phyloP scores from a whole-genome alignment of 2,113 vertebrate species.

The Phaetusa simplex region DNA sequence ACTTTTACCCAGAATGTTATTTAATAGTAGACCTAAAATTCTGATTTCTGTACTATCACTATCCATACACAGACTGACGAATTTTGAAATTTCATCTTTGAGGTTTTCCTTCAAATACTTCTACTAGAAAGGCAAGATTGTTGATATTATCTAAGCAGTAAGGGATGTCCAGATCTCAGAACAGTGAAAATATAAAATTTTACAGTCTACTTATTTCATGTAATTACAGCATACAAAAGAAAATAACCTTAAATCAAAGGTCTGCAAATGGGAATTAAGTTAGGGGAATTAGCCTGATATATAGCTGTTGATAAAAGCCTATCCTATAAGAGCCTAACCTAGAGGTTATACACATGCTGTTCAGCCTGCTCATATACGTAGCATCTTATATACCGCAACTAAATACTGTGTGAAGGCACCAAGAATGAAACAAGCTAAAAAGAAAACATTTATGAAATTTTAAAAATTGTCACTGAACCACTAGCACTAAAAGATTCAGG shows the following conservation, averaged over 20 bases:
- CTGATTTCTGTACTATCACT: not conserved
- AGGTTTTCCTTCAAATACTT: not conserved
- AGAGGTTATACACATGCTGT: not conserved
- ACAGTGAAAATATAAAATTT: not conserved
- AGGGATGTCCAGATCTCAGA: not conserved
- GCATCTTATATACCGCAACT: not conserved
- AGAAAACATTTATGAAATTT: not conserved
- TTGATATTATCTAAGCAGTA: not conserved
- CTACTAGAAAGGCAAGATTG: not conserved
- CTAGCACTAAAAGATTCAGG: not conserved
- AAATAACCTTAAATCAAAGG: not conserved
- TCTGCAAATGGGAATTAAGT: not conserved
- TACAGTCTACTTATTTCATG: not conserved
- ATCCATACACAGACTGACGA: not conserved
- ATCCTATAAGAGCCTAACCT: not conserved
- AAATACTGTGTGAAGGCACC: not conserved
- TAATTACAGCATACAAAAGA: not conserved
- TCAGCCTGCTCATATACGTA: not conserved
- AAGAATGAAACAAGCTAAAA: not conserved
- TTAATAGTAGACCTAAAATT: not conserved
- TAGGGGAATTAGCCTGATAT: not conserved
- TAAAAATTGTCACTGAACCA: not conserved
- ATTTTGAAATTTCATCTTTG: not conserved
- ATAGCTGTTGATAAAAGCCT: not conserved
- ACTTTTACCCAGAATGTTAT: not conserved